A percentile compares a stretch with the other conserved stretches of the same genome.
Evolutionary conservation across 2,113 vertebrate species (phyloP).

Genomic region (Semnornis frantzii): DNA sequence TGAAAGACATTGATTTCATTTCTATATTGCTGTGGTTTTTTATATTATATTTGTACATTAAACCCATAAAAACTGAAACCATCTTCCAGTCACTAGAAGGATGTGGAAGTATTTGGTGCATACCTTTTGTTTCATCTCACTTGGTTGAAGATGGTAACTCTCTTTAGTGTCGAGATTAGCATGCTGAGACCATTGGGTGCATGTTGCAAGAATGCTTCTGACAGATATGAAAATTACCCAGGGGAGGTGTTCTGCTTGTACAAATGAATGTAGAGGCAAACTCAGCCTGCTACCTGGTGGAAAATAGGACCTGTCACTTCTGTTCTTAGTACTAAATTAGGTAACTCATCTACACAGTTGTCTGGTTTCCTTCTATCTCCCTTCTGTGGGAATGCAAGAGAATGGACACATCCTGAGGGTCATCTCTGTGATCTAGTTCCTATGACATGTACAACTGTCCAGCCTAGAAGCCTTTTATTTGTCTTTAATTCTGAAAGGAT

Average conservation of each 20-base stretch:
- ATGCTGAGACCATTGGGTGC: background rate
- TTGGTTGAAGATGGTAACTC: background rate
- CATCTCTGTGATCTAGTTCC: rapidly evolving
- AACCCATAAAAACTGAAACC: background rate
- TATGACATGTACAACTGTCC: background rate
- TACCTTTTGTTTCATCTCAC: background rate
- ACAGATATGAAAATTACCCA: background rate
- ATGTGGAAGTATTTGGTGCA: background rate
- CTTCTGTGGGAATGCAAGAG: background rate
- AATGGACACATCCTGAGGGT: rapidly evolving
- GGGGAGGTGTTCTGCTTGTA: background rate
- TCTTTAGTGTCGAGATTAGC: background rate
- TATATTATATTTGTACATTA: background rate
- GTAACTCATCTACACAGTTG: background rate
- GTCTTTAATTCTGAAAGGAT: background rate
- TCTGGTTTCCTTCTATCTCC: background rate
- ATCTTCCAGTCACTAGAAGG: background rate
- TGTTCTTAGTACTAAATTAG: background rate
- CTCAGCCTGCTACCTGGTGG: background rate
- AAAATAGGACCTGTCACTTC: background rate
- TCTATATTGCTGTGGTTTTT: background rate
- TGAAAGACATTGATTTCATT: background rate
- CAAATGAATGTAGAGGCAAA: background rate
- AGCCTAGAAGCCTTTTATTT: background rate
- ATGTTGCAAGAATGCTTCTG: background rate